Evolutionary conservation across 2,888 invertebrate species (phyloP).

Genomic region (Plebejus anna): DNA sequence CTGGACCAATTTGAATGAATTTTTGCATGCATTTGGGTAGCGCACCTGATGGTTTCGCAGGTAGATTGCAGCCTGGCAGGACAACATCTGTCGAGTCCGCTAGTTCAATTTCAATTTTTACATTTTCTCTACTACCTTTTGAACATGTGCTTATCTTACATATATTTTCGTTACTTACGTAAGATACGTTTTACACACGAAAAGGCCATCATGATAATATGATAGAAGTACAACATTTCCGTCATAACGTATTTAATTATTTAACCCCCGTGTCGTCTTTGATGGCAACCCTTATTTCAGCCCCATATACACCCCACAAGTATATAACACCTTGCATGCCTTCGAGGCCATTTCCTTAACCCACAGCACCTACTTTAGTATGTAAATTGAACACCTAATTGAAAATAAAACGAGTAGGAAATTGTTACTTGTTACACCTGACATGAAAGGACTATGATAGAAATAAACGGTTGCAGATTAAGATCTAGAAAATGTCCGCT

Average conservation of each 20-base stretch:
- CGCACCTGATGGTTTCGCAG: neutral
- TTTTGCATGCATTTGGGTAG: neutral
- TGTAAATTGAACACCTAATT: slow-evolving; percentile 39
- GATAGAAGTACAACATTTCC: neutral
- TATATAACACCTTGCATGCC: slow-evolving; percentile 35
- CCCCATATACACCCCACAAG: slow-evolving; percentile 7
- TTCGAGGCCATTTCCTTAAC: slow-evolving; percentile 37
- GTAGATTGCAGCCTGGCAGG: too few species aligned
- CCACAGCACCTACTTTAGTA: slow-evolving; percentile 37
- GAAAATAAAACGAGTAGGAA: slow-evolving; percentile 37
- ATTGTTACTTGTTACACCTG: slow-evolving; percentile 32
- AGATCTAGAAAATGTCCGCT: neutral
- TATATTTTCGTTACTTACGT: too few species aligned
- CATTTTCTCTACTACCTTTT: neutral
- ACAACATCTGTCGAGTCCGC: too few species aligned
- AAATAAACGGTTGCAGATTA: neutral
- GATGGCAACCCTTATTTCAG: neutral
- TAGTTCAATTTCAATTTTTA: too few species aligned
- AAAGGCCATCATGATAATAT: too few species aligned
- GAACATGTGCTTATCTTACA: too few species aligned
- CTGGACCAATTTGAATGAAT: neutral
- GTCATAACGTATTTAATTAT: neutral
- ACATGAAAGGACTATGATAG: slow-evolving; percentile 20
- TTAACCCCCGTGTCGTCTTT: neutral
- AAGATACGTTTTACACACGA: too few species aligned